phyloP scores from a whole-genome alignment of 2,113 vertebrate species.

The Salvator merianae region DNA sequence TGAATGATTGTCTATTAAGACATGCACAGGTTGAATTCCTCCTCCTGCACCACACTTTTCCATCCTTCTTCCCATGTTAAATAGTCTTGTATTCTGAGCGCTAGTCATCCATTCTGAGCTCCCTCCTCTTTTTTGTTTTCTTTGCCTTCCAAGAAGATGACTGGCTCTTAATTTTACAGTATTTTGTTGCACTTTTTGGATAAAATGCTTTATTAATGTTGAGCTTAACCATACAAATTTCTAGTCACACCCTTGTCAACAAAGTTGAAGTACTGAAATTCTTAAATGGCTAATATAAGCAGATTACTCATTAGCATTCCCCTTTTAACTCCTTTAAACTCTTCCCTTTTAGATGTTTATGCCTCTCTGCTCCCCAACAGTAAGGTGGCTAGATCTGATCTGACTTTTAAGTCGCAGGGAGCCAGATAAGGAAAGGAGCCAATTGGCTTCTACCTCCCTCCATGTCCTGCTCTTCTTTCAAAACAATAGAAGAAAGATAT shows the following conservation, averaged over 20 bases:
- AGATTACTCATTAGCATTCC: no score
- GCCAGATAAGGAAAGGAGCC: constrained; percentile 1
- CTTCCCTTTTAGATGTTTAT: not conserved
- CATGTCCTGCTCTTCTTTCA: constrained; percentile 1
- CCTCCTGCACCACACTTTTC: not conserved
- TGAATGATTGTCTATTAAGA: no score
- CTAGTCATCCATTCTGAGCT: not conserved
- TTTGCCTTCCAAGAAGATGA: not conserved
- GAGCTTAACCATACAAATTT: no score
- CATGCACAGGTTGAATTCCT: not conserved
- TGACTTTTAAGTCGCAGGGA: constrained; percentile 52
- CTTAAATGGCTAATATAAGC: no score
- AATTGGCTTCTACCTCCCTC: constrained; percentile 24
- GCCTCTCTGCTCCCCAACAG: not conserved
- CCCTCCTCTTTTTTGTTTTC: constrained; percentile 37
- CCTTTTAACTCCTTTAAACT: no score
- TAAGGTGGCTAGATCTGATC: not conserved
- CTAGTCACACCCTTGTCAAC: no score
- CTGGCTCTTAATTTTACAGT: not conserved
- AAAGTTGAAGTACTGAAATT: no score
- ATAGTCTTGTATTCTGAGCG: not conserved
- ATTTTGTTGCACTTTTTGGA: no score
- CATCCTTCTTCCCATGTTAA: not conserved
- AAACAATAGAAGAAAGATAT: not conserved
- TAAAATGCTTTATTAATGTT: no score